A percentile compares a stretch with the other conserved stretches of the same genome.
These are phyloP conservation scores for Sepiola atlantica DNA, from an alignment of 2,888 invertebrate species.

Conservation along the genomic window DNA sequence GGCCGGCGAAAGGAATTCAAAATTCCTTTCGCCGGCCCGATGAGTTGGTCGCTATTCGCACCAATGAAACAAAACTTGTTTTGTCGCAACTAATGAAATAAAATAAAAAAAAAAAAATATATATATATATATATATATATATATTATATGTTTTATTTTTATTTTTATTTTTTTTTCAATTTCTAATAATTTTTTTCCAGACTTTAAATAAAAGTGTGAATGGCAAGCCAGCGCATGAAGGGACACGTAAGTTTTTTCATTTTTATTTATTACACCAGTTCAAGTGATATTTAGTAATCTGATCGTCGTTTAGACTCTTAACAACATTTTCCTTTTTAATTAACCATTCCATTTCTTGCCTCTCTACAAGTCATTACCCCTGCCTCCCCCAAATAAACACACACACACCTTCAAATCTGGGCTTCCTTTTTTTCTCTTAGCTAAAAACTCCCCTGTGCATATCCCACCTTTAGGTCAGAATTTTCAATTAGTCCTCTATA, in stretches of 20 bases:
- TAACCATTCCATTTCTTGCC: neutral
- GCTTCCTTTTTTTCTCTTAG: too few species aligned
- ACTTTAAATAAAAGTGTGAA: slow-evolving; percentile 33
- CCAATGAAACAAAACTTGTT: too few species aligned
- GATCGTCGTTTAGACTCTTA: neutral
- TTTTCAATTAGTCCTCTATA: too few species aligned
- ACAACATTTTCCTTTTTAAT: neutral
- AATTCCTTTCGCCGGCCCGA: too few species aligned
- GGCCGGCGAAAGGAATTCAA: too few species aligned
- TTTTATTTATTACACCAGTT: neutral
- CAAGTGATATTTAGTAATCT: neutral
- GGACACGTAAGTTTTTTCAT: neutral
- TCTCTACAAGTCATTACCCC: neutral
- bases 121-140: neutral
- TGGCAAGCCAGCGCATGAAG: neutral
- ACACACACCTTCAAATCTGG: too few species aligned
- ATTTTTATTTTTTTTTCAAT: neutral
- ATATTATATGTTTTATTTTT: neutral
- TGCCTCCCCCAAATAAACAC: too few species aligned
- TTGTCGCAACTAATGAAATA: too few species aligned
- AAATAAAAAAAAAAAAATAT: too few species aligned
- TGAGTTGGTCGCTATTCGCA: too few species aligned
- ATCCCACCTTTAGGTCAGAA: too few species aligned
- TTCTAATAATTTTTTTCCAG: neutral
- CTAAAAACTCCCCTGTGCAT: too few species aligned